Percentiles rank a stretch among this genome's conserved stretches.
Evolutionary conservation across 2,797 vertebrate species (phyloP).

Genomic region (Ceryle rudis): DNA sequence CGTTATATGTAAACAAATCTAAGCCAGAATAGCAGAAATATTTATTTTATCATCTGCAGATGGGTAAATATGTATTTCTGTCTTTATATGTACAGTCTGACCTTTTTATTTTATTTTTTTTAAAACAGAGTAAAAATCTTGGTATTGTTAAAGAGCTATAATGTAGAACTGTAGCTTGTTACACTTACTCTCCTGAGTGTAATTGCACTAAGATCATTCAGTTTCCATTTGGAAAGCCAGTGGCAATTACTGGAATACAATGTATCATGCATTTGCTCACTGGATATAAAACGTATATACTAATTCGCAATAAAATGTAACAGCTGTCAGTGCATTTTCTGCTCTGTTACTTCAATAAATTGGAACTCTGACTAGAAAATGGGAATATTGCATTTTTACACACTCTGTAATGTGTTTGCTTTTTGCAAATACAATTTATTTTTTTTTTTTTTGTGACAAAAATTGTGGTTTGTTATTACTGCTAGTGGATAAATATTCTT

Average conservation of each 20-base stretch:
- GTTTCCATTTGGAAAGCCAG: constrained; percentile 90
- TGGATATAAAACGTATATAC: constrained; percentile 96
- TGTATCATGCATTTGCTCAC: constrained; percentile 91
- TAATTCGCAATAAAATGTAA: constrained; percentile 99
- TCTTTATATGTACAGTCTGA: constrained; percentile 45
- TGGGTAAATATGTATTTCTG: constrained; percentile 18
- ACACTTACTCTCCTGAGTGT: constrained; percentile 89
- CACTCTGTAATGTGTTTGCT: constrained; percentile 87
- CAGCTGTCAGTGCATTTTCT: constrained; percentile 99
- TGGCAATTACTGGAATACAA: constrained; percentile 98
- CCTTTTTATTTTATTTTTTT: constrained; percentile 74
- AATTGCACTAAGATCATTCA: constrained; percentile 91
- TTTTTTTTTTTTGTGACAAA: constrained; percentile 84
- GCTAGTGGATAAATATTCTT: constrained; percentile 89
- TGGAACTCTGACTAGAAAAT: constrained; percentile 93
- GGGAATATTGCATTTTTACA: constrained; percentile 92
- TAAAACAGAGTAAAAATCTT: constrained; percentile 69
- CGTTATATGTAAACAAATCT: background rate
- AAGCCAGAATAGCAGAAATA: background rate
- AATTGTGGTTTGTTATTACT: constrained; percentile 89
- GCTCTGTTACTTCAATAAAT: constrained; percentile 99
- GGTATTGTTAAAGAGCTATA: constrained; percentile 84
- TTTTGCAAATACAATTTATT: constrained; percentile 94
- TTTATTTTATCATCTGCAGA: background rate
- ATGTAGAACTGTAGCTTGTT: constrained; percentile 89